Percentiles rank a stretch among this genome's conserved stretches.
These are phyloP conservation scores for Thryonomys swinderianus DNA, from an alignment of 2,113 vertebrate species.

Conservation along the genomic window DNA sequence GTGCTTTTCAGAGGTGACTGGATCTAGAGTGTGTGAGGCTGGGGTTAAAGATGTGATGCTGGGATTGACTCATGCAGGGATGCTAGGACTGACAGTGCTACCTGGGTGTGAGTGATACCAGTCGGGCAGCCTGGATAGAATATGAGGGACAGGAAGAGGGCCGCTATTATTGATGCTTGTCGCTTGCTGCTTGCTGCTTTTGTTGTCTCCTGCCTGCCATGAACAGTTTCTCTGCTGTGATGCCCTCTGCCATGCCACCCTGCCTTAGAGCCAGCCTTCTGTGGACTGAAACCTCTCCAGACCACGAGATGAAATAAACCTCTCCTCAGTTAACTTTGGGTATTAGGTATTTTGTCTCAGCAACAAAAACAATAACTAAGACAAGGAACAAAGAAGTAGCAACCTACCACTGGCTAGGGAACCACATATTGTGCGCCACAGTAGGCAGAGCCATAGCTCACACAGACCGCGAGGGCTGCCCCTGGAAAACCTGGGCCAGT, in stretches of 20 bases:
- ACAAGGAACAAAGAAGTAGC: background rate
- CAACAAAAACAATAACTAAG: background rate
- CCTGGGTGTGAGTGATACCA: background rate
- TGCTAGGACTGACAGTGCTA: background rate
- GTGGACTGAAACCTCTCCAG: background rate
- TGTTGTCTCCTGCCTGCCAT: background rate
- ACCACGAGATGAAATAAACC: background rate
- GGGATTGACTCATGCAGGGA: background rate
- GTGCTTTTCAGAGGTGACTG: background rate
- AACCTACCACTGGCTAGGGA: background rate
- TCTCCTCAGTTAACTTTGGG: background rate
- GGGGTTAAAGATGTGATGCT: background rate
- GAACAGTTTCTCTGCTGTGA: background rate
- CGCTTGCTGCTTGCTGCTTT: no score
- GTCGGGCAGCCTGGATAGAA: background rate
- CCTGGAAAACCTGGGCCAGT: fast-evolving
- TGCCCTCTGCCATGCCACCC: background rate
- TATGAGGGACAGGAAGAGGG: background rate
- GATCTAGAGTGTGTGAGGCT: background rate
- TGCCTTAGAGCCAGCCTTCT: background rate
- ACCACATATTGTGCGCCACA: fast-evolving
- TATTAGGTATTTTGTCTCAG: background rate
- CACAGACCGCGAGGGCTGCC: background rate
- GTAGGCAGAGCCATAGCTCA: fast-evolving
- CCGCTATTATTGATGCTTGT: background rate